phyloP scores from a whole-genome alignment of 2,113 vertebrate genomes.

The Candoia aspera region DNA sequence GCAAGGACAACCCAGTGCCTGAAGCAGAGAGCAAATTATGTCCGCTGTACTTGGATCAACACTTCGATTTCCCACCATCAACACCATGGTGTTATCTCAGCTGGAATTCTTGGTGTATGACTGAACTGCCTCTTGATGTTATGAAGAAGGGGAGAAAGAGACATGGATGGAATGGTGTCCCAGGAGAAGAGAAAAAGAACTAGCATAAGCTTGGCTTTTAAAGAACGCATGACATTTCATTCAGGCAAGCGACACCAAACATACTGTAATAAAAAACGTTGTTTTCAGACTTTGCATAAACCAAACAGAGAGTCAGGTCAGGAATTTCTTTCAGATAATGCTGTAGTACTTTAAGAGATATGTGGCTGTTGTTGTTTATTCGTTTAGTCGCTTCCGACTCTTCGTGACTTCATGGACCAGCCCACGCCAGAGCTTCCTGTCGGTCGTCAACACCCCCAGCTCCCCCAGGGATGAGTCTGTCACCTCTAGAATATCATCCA shows the following conservation, averaged over 20 bases:
- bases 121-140: not conserved
- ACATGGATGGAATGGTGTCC: not conserved
- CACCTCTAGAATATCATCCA: no score
- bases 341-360: not conserved
- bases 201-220: not conserved
- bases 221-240: not conserved
- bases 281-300: not conserved
- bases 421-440: no score
- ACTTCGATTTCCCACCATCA: not conserved
- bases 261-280: not conserved
- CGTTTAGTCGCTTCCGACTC: no score
- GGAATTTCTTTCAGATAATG: not conserved
- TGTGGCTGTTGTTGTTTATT: no score
- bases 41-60: not conserved
- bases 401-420: no score
- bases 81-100: not conserved
- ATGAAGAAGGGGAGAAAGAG: not conserved
- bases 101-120: not conserved
- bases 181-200: not conserved
- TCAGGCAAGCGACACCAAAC: not conserved
- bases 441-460: no score
- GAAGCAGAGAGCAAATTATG: not conserved
- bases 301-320: not conserved
- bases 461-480: no score
- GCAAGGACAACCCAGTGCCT: not conserved